phyloP scores from a whole-genome alignment of 2,888 invertebrate species.

The Escarpia spicata region DNA sequence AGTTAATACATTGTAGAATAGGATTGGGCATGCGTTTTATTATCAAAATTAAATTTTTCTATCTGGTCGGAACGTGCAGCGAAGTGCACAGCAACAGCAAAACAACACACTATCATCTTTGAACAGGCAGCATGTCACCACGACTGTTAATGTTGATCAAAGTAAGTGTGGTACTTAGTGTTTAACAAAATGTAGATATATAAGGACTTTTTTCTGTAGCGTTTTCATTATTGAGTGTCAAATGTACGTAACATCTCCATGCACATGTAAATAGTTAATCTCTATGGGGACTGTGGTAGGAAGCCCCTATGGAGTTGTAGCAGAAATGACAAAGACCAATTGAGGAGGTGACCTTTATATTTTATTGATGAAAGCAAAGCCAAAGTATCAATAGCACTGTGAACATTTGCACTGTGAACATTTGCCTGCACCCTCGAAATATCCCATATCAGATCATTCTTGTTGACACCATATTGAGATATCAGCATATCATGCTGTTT shows the following conservation, averaged over 20 bases:
- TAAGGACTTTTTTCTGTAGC: too few relatives aligned
- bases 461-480: not conserved
- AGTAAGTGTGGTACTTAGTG: too few relatives aligned
- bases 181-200: too few relatives aligned
- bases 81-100: too few relatives aligned
- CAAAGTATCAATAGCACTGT: not conserved
- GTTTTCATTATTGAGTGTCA: not conserved
- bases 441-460: not conserved
- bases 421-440: not conserved
- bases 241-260: not conserved
- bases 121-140: too few relatives aligned
- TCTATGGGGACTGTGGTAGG: not conserved
- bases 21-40: too few relatives aligned
- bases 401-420: not conserved
- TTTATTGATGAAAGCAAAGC: slow-evolving; percentile 6
- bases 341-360: not conserved
- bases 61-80: too few relatives aligned
- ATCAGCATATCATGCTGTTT: not conserved
- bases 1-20: too few relatives aligned
- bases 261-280: not conserved
- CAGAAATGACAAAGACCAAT: not conserved
- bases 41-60: too few relatives aligned
- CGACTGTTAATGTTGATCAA: too few relatives aligned
- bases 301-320: not conserved
- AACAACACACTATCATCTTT: too few relatives aligned